phyloP scores from a whole-genome alignment of 1,140 invertebrate species.

The Drosophila subpulchrella region DNA sequence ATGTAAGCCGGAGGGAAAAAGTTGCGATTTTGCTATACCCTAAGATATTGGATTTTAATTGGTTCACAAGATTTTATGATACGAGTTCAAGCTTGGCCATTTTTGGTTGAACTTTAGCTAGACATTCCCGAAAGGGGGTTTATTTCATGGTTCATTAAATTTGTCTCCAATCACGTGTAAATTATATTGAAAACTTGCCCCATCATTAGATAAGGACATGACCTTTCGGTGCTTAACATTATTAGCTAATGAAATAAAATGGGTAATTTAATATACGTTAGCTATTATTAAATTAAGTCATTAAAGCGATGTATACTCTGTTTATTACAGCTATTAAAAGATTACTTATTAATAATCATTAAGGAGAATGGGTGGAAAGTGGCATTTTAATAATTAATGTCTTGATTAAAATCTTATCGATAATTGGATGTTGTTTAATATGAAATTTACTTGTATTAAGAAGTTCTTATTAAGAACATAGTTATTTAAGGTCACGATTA shows the following conservation, averaged over 20 bases:
- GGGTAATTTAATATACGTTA: not conserved
- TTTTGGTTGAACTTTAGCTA: not conserved
- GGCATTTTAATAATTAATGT: slow-evolving; percentile 6
- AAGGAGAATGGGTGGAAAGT: not conserved
- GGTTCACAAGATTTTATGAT: not conserved
- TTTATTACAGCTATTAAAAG: not conserved
- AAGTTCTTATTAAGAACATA: not conserved
- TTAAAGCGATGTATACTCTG: not conserved
- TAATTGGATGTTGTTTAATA: not conserved
- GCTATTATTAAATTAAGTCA: not conserved
- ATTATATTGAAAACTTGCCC: not conserved
- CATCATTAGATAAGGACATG: not conserved
- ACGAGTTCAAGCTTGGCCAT: not conserved
- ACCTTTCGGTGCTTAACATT: not conserved
- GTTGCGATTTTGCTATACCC: slow-evolving; percentile 22
- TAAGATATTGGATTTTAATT: not conserved
- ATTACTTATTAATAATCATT: slow-evolving; percentile 18
- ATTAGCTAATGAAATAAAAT: slow-evolving; percentile 3
- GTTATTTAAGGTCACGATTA: too few relatives aligned
- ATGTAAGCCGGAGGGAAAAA: slow-evolving; percentile 7
- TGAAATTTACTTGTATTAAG: too few relatives aligned
- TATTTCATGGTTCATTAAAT: not conserved
- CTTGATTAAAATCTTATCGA: not conserved
- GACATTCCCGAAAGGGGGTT: not conserved
- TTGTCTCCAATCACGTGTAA: not conserved